Evolutionary conservation across 2,888 invertebrate genomes (phyloP).

Genomic region (Thysanoteuthis rhombus): DNA sequence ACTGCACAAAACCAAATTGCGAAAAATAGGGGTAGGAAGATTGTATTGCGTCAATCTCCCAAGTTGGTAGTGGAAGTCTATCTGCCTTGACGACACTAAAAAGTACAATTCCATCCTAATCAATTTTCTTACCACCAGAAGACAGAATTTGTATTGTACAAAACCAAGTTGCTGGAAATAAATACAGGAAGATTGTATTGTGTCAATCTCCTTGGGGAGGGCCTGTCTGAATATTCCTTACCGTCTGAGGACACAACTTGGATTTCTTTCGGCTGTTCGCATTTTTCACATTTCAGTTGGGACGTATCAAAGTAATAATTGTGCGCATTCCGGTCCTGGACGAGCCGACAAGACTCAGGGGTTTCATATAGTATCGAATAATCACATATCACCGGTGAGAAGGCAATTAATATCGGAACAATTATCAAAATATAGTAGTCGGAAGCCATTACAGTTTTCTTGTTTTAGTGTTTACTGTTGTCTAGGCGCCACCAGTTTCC

Average conservation of each 20-base stretch:
- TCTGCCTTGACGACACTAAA: no score
- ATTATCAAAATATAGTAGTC: neutral
- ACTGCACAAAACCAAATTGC: no score
- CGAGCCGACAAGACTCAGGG: neutral
- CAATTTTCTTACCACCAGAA: slow-evolving; percentile 52
- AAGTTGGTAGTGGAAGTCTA: no score
- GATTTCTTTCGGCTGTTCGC: slow-evolving; percentile 46
- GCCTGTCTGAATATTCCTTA: slow-evolving; percentile 40
- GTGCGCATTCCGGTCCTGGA: slow-evolving; percentile 36
- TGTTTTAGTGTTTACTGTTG: neutral
- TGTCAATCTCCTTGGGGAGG: no score
- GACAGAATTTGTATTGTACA: slow-evolving; percentile 49
- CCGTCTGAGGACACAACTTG: slow-evolving; percentile 54
- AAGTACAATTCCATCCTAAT: no score
- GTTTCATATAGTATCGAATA: neutral
- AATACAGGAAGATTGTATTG: no score
- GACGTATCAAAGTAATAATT: slow-evolving; percentile 56
- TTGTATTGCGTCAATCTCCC: no score
- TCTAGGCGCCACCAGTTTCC: neutral
- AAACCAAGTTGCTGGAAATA: no score
- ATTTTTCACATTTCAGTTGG: slow-evolving; percentile 48
- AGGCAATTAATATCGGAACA: neutral
- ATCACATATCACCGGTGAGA: neutral
- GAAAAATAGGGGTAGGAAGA: no score
- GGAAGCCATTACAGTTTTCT: neutral